Percentiles rank a stretch among this genome's conserved stretches.
Conservation (phyloP, 2,888 invertebrate species). For the Oligia latruncula region DNA sequence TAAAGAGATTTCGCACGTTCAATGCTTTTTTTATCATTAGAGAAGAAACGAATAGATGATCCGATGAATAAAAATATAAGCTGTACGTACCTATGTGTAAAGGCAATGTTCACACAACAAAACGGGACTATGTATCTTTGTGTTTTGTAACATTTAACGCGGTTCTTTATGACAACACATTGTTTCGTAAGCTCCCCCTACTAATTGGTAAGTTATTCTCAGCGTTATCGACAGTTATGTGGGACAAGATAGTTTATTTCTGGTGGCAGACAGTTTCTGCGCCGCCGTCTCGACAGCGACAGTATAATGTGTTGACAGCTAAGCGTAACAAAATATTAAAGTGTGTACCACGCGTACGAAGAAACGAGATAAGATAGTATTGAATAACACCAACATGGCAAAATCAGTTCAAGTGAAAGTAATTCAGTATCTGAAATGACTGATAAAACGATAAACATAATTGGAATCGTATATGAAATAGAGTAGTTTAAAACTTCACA, state of each 20-base stretch:
- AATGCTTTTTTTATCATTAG: constrained; percentile 16
- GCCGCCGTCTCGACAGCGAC: constrained; percentile 66
- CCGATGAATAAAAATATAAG: constrained; percentile 35
- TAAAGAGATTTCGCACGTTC: constrained; percentile 44
- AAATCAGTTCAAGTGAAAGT: constrained; percentile 54
- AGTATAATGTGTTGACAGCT: constrained; percentile 70
- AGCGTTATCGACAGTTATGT: constrained; percentile 80
- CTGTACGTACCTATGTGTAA: constrained; percentile 12
- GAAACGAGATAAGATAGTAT: constrained; percentile 64
- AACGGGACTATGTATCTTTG: constrained; percentile 17
- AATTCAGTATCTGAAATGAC: constrained; percentile 39
- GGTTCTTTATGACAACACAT: constrained; percentile 65
- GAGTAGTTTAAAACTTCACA: constrained; percentile 28
- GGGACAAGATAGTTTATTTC: constrained; percentile 83
- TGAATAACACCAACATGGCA: constrained; percentile 55
- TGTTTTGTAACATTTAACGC: constrained; percentile 58
- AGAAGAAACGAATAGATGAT: constrained; percentile 41
- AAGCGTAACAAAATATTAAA: constrained; percentile 64
- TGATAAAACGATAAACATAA: constrained; percentile 20
- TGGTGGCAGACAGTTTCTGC: constrained; percentile 77
- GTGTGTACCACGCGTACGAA: constrained; percentile 48
- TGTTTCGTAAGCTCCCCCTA: constrained; percentile 68
- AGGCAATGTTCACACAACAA: constrained; percentile 43
- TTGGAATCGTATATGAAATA: constrained; percentile 15
- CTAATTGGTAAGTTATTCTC: constrained; percentile 77